Evolutionary conservation across 2,113 vertebrate species (phyloP), one percentile per base, ranked within the genome.

Genomic region (Neogobius melanostomus): DNA sequence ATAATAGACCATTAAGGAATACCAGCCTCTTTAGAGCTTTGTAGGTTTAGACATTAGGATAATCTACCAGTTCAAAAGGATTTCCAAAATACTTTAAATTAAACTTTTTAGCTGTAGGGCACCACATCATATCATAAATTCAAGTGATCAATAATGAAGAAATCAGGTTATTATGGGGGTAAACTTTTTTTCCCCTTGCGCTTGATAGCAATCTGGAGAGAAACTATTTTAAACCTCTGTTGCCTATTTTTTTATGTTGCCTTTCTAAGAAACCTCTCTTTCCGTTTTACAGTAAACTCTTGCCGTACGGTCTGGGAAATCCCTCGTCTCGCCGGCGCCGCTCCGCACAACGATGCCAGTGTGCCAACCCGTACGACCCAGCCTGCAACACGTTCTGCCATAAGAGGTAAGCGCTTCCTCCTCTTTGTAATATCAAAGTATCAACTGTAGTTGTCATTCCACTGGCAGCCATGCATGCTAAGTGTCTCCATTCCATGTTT

Each of bases 301-400:
- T 92, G 63, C 96, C 96, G 16, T 97, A 97, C 0, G 97, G 97
- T 43, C 79, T 99, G 79, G 97, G 97, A 79, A 95, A 89, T 76
- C 91, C 93, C 56, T 84, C 89, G 63, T 94, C 90, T 69, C 94
- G 95, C 64, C 91, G 93, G 57, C 92, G 92, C 66, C 95, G 91
- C 69, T 92, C 96, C 0, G 71, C 90, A 9, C 44, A 69, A 56
- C 92, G 96, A 15, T 99, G 97, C 8, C 73, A 93, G 61, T 99
- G 97, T 76, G 75, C 60, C 0, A 75, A 80, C 28, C 52, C 84
- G 0, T 59, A 82, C 1, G 97, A 98, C 83, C 76, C 16, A 47
- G 36, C 81, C 82, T 99, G 97, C 80, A 77, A 80, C 44, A 69
- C 81, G 67, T 98, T 98, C 91, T 99, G 97, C 91, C 89, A 83